These are phyloP conservation scores for Liopterus haemorrhoidalis DNA, from an alignment of 2,888 invertebrate species.

Conservation along the genomic window DNA sequence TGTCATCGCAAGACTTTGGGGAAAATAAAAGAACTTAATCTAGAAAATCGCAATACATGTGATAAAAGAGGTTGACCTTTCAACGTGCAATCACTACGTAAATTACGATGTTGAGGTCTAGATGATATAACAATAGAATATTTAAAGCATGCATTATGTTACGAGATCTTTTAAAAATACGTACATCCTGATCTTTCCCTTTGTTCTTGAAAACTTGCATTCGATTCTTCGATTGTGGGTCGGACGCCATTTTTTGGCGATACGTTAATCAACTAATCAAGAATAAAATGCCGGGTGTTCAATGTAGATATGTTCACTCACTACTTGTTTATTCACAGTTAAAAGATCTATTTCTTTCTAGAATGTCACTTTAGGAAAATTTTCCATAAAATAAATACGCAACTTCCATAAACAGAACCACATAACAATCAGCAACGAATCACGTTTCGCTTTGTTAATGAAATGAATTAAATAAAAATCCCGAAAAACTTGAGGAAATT, in stretches of 20 bases:
- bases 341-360: conserved; percentile 9
- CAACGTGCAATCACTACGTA: conserved; percentile 5
- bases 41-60: conserved; percentile 12
- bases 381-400: conserved; percentile 16
- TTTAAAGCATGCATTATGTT: neutral
- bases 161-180: conserved; percentile 45
- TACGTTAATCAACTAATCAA: conserved; percentile 33
- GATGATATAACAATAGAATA: too few relatives aligned
- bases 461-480: too few relatives aligned
- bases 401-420: conserved; percentile 20
- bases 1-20: conserved; percentile 4
- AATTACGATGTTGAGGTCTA: neutral
- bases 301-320: conserved; percentile 21
- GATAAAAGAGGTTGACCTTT: conserved; percentile 19
- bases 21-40: conserved; percentile 5
- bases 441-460: conserved; percentile 20
- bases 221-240: conserved; percentile 74
- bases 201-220: conserved; percentile 96
- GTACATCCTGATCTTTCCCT: conserved; percentile 98
- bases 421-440: conserved; percentile 23
- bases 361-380: conserved; percentile 16
- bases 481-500: too few relatives aligned
- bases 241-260: conserved; percentile 64
- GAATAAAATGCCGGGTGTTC: conserved; percentile 22
- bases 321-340: conserved; percentile 15